Evolutionary conservation across 2,797 vertebrate genomes (phyloP).

Genomic region (Tolypeutes matacus): DNA sequence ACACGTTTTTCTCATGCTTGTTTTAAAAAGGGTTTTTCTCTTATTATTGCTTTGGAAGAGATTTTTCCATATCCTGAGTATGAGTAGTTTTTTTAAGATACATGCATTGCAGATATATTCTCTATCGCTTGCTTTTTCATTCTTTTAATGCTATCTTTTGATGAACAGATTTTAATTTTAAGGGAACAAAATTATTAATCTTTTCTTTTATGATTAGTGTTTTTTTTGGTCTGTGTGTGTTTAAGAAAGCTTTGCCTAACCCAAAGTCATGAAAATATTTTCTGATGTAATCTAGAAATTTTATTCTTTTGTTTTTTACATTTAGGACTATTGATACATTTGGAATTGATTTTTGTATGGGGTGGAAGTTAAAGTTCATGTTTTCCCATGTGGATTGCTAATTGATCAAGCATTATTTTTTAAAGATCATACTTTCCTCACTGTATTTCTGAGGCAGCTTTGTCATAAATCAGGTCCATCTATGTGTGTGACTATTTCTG

Average conservation of each 20-base stretch:
- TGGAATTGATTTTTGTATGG: not conserved
- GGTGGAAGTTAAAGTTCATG: not conserved
- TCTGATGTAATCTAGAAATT: not conserved
- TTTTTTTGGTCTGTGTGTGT: not conserved
- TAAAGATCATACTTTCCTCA: not conserved
- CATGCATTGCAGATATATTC: not conserved
- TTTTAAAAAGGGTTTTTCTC: not conserved
- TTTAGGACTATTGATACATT: not conserved
- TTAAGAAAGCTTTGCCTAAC: slow-evolving; percentile 31
- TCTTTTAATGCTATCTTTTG: not conserved
- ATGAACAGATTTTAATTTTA: slow-evolving; percentile 9
- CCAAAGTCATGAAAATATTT: not conserved
- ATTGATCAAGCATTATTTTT: not conserved
- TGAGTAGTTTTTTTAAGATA: not conserved
- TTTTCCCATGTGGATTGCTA: not conserved
- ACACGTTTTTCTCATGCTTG: not conserved
- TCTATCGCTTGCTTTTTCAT: slow-evolving; percentile 6
- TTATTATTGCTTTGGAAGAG: not conserved
- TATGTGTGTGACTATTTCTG: not conserved
- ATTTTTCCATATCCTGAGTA: not conserved
- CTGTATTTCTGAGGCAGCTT: not conserved
- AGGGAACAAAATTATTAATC: not conserved
- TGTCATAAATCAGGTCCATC: not conserved
- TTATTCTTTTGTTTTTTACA: slow-evolving; percentile 1
- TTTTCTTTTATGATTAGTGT: slow-evolving; percentile 21